Evolutionary conservation across 1,140 invertebrate genomes (phyloP), one percentile per base, ranked within the genome.

Genomic region (Ceratina australensis): DNA sequence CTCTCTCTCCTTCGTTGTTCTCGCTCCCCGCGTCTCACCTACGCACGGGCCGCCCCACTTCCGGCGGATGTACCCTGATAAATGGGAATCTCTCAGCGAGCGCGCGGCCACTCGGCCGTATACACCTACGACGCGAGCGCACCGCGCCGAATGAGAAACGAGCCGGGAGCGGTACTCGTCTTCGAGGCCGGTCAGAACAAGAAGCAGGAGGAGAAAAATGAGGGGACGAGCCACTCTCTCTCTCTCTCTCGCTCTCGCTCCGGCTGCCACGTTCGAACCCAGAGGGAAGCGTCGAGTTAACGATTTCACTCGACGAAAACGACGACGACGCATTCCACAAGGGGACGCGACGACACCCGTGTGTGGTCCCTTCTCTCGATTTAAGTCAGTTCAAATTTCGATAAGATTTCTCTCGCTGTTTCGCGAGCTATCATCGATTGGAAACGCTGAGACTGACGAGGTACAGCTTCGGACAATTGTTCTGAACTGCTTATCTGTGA

Each of bases 11-110:
- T n/a, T 54, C 52, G 15, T n/a, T 54, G 16, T 77, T 74, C 78
- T 72, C 68, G 78, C 64, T 68, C 73, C 79, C 79, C 71, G 49
- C 82, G 79, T 88, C 86, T 91, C 90, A 91, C 89, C 90, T 91
- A 91, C 90, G 89, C 89, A 87, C 89, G 87, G 87, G 87, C 87
- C 89, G 90, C 90, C 89, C 88, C 87, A 92, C 90, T 90, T 92
- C 91, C 91, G 91, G 47, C 90, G 91, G 91, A 92, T 90, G 89
- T 90, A 82, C 90, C 81, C 90, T 90, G 90, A 92, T 92, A 92
- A 92, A 91, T 91, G 88, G 78, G 89, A 91, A 92, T 91, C 88
- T 91, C 88, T 88, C 86, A 79, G 82, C 87, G 82, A 80, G 76
- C 76, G 86, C 81, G 79, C 86, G 80, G 76, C 81, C 82, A 71